Evolutionary conservation across 2,888 invertebrate species (phyloP).

Genomic region (Sarcophaga carnaria): DNA sequence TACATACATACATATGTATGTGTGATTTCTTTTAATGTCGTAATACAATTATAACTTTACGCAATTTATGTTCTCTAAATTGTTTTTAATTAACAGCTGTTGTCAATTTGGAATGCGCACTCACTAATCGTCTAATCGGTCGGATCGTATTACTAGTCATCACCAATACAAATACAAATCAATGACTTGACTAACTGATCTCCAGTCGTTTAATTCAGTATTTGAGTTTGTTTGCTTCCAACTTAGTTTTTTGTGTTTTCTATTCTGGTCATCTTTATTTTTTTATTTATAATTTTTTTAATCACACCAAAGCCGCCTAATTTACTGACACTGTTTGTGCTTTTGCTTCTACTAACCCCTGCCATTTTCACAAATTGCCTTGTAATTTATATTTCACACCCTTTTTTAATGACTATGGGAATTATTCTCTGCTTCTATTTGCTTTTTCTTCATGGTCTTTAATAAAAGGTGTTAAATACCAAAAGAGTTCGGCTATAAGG

Average conservation of each 20-base stretch:
- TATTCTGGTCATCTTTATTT: no score
- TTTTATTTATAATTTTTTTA: neutral
- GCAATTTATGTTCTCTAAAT: constrained; percentile 66
- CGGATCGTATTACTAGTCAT: constrained; percentile 4
- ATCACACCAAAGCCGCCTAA: neutral
- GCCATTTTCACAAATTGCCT: neutral
- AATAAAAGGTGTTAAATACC: neutral
- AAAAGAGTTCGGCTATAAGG: neutral
- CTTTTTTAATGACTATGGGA: neutral
- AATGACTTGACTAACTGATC: constrained; percentile 20
- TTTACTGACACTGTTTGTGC: neutral
- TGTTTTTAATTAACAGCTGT: constrained; percentile 63
- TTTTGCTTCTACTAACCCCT: neutral
- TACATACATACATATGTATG: neutral
- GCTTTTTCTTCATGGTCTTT: neutral
- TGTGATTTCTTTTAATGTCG: constrained; percentile 31
- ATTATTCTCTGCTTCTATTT: no score
- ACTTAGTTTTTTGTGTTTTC: no score
- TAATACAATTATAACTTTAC: constrained; percentile 49
- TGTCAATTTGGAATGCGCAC: neutral
- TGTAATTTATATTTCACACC: neutral
- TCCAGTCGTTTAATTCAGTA: neutral
- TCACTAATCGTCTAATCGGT: neutral
- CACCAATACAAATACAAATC: neutral
- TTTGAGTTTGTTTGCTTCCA: neutral